phyloP scores from a whole-genome alignment of 2,113 vertebrate species.

The Elephas maximus region DNA sequence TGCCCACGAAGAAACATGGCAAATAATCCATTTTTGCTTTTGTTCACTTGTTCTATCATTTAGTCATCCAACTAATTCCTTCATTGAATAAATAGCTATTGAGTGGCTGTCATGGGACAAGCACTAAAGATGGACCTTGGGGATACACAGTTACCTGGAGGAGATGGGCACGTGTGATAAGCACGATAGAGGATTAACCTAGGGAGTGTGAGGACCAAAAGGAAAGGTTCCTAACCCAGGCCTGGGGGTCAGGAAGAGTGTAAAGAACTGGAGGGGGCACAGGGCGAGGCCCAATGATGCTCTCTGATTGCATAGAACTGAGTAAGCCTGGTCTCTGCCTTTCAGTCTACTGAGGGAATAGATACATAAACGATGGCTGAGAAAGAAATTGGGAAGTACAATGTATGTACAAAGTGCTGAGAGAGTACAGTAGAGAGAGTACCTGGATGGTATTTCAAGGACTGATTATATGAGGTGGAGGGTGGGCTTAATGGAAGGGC shows the following conservation, averaged over 20 bases:
- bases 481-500: neutral
- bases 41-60: neutral
- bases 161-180: neutral
- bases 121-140: neutral
- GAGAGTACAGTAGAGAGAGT: neutral
- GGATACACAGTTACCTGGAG: neutral
- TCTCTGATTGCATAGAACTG: neutral
- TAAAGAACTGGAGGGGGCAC: neutral
- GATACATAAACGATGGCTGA: neutral
- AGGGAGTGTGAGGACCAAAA: neutral
- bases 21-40: neutral
- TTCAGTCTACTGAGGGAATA: neutral
- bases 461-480: neutral
- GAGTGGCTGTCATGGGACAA: neutral
- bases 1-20: neutral
- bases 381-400: neutral
- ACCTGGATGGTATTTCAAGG: neutral
- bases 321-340: neutral
- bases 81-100: neutral
- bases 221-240: neutral
- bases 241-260: neutral
- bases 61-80: neutral
- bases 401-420: neutral
- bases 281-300: neutral
- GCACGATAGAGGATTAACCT: neutral